Conservation (phyloP, 2,797 vertebrate species). For the Macropodus opercularis region DNA sequence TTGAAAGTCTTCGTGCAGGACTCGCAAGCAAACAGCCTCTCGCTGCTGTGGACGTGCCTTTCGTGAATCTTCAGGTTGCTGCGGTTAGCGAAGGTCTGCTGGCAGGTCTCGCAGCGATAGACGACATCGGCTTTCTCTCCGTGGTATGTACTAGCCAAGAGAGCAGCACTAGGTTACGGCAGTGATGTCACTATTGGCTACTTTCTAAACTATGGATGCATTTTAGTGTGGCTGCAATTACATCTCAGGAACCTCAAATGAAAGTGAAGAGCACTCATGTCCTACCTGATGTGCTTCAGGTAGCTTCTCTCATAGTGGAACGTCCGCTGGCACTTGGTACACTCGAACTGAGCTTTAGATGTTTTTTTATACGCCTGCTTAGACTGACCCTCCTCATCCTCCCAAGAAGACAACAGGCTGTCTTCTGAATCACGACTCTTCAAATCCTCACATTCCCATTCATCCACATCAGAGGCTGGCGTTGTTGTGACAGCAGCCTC, state of each 20-base stretch:
- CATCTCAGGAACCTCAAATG: too few relatives aligned
- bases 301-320: conserved; percentile 97
- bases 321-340: conserved; percentile 87
- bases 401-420: conserved; percentile 9
- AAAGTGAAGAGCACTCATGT: background rate
- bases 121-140: conserved; percentile 85
- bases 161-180: background rate
- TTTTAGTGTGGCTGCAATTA: too few relatives aligned
- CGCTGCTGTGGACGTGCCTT: conserved; percentile 93
- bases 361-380: conserved; percentile 41
- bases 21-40: conserved; percentile 90
- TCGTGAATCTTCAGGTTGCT: conserved; percentile 97
- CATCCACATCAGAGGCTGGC: conserved; percentile 7
- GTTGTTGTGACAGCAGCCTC: background rate
- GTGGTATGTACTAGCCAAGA: conserved; percentile 77
- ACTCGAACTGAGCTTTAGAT: conserved; percentile 83
- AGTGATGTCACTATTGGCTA: background rate
- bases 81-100: conserved; percentile 94
- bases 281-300: conserved; percentile 89
- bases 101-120: conserved; percentile 90
- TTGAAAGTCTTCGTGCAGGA: conserved; percentile 95
- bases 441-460: conserved; percentile 39
- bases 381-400: conserved; percentile 19
- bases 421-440: conserved; percentile 40
- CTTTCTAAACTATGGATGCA: too few relatives aligned